Evolutionary conservation across 2,888 invertebrate genomes (phyloP).

Genomic region (Melanchra persicariae): DNA sequence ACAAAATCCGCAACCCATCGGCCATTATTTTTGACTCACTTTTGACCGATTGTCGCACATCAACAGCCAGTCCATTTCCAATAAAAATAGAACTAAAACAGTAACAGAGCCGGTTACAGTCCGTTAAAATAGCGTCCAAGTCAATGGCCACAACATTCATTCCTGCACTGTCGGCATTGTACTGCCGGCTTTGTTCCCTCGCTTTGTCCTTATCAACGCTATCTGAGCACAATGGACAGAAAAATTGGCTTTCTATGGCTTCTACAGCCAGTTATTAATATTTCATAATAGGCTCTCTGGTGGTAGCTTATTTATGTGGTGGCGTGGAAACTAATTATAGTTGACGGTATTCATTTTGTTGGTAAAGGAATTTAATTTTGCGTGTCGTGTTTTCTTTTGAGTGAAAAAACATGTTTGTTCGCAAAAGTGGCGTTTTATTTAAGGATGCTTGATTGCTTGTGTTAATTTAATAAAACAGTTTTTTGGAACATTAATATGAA

Average conservation of each 20-base stretch:
- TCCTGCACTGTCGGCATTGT: constrained; percentile 68
- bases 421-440: neutral
- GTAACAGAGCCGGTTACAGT: constrained; percentile 59
- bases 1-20: no score
- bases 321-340: constrained; percentile 66
- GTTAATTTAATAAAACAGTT: neutral
- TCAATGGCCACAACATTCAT: constrained; percentile 61
- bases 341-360: constrained; percentile 21
- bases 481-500: neutral
- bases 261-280: constrained; percentile 81
- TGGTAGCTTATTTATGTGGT: constrained; percentile 48
- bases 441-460: neutral
- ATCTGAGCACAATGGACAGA: constrained; percentile 81
- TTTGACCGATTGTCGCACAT: neutral
- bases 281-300: constrained; percentile 78
- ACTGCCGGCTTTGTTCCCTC: constrained; percentile 61
- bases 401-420: neutral
- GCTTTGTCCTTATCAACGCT: constrained; percentile 80
- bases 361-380: constrained; percentile 30
- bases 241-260: constrained; percentile 86
- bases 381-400: neutral
- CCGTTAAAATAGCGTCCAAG: constrained; percentile 60
- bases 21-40: no score
- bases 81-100: constrained; percentile 44
- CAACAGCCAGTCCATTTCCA: neutral